Percentiles rank a stretch among this genome's conserved stretches.
phyloP scores from a whole-genome alignment of 2,888 invertebrate species.

The Elaeidobius kamerunicus region DNA sequence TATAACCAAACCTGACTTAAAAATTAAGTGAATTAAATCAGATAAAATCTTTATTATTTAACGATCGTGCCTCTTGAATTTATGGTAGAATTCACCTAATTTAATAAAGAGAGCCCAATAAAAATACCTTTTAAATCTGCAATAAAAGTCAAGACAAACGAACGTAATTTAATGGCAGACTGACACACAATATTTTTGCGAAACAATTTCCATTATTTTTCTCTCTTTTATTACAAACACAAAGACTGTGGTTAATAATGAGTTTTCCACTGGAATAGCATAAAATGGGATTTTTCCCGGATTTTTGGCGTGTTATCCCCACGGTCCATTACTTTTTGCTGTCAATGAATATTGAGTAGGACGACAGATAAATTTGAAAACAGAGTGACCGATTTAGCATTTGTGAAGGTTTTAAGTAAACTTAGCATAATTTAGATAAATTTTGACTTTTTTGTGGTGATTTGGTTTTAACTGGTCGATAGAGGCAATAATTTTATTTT shows the following conservation, averaged over 20 bases:
- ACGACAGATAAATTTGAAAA: slow-evolving; percentile 12
- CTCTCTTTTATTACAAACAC: slow-evolving; percentile 1
- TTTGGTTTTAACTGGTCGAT: no score
- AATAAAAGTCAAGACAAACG: not conserved
- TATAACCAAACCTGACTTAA: no score
- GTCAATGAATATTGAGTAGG: slow-evolving; percentile 11
- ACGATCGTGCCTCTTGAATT: no score
- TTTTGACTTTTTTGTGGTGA: no score
- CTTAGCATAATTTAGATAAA: no score
- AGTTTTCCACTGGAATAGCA: slow-evolving; percentile 7
- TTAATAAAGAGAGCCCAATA: no score
- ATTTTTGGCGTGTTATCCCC: slow-evolving; percentile 4
- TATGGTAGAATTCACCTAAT: no score
- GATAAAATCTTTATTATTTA: no score
- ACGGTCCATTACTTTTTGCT: slow-evolving; percentile 11
- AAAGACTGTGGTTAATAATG: slow-evolving; percentile 7
- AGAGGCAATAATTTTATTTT: no score
- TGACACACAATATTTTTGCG: not conserved
- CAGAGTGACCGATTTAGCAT: not conserved
- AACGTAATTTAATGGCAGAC: not conserved
- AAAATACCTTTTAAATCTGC: not conserved
- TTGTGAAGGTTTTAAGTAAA: no score
- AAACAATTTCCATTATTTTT: slow-evolving; percentile 3
- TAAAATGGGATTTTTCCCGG: slow-evolving; percentile 15
- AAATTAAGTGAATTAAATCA: no score